Evolutionary conservation across 1,140 invertebrate genomes (phyloP).

Genomic region (Luehdorfia chinensis): DNA sequence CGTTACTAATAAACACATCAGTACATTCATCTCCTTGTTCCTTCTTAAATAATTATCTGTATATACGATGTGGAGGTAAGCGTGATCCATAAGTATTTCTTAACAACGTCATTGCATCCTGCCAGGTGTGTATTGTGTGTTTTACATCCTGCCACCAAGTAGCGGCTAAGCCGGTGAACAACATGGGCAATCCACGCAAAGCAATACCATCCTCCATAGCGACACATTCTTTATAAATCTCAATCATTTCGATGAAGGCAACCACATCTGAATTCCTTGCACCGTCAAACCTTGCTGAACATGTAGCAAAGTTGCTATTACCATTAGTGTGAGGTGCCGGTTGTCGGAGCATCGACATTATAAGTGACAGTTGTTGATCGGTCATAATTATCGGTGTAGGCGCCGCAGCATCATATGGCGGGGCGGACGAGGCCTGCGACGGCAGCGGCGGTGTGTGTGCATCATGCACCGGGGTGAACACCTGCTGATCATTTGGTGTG

Average conservation of each 20-base stretch:
- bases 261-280: not conserved
- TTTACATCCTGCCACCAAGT: not conserved
- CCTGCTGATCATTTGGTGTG: too few species aligned
- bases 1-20: not conserved
- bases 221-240: too few species aligned
- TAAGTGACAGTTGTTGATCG: too few species aligned
- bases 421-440: too few species aligned
- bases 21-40: not conserved
- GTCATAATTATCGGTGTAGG: too few species aligned
- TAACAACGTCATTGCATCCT: not conserved
- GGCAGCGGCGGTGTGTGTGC: too few species aligned
- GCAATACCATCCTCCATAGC: not conserved
- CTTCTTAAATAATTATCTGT: not conserved
- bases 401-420: too few species aligned
- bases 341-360: too few species aligned
- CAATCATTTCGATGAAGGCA: not conserved
- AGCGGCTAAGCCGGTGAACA: not conserved
- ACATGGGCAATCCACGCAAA: not conserved
- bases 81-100: not conserved
- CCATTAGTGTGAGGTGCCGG: too few species aligned
- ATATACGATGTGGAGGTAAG: not conserved
- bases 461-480: too few species aligned
- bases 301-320: not conserved
- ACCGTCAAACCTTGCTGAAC: not conserved
- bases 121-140: not conserved